Evolutionary conservation across 2,888 invertebrate genomes (phyloP).

Genomic region (Hydrotaea cyrtoneurina): DNA sequence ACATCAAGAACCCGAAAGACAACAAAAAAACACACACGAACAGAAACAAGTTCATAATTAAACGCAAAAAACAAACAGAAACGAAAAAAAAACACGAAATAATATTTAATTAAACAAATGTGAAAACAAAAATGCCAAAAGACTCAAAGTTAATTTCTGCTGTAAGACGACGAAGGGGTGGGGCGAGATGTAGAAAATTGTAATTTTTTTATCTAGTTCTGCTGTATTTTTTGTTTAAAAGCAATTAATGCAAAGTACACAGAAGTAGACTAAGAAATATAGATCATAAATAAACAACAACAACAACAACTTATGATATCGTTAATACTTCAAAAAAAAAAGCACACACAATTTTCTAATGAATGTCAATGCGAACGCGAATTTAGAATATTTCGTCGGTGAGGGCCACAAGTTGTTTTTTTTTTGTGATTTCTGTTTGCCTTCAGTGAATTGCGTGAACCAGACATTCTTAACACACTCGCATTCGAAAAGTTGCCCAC

Average conservation of each 20-base stretch:
- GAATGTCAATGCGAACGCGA: constrained; percentile 16
- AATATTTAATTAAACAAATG: neutral
- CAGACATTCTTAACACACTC: constrained; percentile 56
- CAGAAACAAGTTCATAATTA: neutral
- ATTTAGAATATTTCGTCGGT: neutral
- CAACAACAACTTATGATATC: too few relatives aligned
- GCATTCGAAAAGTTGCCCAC: constrained; percentile 50
- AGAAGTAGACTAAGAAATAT: neutral
- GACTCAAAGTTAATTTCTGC: neutral
- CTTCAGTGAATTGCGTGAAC: constrained; percentile 3
- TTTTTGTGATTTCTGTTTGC: neutral
- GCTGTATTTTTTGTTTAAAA: neutral
- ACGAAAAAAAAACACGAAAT: neutral
- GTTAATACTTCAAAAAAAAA: too few relatives aligned
- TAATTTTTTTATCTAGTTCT: too few relatives aligned
- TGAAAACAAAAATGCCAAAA: neutral
- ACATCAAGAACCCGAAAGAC: neutral
- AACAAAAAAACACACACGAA: neutral
- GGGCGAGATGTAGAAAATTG: too few relatives aligned
- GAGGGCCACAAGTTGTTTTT: neutral
- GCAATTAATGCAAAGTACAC: constrained; percentile 7
- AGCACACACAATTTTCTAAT: neutral
- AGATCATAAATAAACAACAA: neutral
- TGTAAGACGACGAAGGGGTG: too few relatives aligned
- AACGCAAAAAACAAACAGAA: neutral